Percentiles rank a stretch among this genome's conserved stretches.
phyloP scores from a whole-genome alignment of 2,797 vertebrate genomes.

The Chelon labrosus region DNA sequence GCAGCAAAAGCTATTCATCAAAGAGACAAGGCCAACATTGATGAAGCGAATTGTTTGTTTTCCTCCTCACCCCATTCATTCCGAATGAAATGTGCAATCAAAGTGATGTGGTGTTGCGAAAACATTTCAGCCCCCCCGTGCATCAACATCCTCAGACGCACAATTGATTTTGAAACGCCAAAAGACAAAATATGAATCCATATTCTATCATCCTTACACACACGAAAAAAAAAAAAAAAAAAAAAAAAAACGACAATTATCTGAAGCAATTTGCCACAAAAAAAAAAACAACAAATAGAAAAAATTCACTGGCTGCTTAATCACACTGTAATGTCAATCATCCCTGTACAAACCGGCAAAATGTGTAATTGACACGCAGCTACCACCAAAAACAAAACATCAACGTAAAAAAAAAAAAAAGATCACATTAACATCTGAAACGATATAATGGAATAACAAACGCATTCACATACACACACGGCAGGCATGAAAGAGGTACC shows the following conservation, averaged over 20 bases:
- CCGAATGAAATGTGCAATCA: conserved; percentile 77
- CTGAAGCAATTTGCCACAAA: conserved; percentile 48
- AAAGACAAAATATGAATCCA: conserved; percentile 60
- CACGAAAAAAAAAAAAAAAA: conserved; percentile 15
- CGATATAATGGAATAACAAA: conserved; percentile 62
- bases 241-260: conserved; percentile 56
- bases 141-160: conserved; percentile 55
- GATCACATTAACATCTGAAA: conserved; percentile 72
- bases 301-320: conserved; percentile 37
- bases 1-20: conserved; percentile 71
- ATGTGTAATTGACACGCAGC: conserved; percentile 62
- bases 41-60: conserved; percentile 77
- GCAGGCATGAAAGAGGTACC: conserved; percentile 61
- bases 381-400: conserved; percentile 59
- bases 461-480: conserved; percentile 27
- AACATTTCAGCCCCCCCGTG: conserved; percentile 48
- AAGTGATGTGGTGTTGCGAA: conserved; percentile 62
- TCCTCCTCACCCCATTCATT: conserved; percentile 72
- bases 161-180: conserved; percentile 56
- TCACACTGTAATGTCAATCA: conserved; percentile 65
- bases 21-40: conserved; percentile 73
- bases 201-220: conserved; percentile 41
- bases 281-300: conserved; percentile 9
- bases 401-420: conserved; percentile 32
- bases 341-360: conserved; percentile 45